Percentiles rank a stretch among this genome's conserved stretches.
Evolutionary conservation across 2,113 vertebrate species (phyloP).

Genomic region (Mustela nigripes): DNA sequence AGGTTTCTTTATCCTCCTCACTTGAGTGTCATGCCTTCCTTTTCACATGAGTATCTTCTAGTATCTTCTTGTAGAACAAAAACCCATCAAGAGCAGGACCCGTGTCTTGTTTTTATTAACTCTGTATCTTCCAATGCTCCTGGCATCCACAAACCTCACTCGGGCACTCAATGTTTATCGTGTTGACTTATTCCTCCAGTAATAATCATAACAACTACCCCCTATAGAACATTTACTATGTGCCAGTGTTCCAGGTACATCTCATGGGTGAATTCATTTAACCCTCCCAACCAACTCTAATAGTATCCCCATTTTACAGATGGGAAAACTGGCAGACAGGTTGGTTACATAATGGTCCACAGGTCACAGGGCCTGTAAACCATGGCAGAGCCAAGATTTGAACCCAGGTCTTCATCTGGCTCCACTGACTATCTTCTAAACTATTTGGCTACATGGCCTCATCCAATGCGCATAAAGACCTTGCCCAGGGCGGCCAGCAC

Average conservation of each 20-base stretch:
- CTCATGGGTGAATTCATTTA: background rate
- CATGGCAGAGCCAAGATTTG: background rate
- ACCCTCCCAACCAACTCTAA: background rate
- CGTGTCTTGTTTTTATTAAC: background rate
- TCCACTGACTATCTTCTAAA: background rate
- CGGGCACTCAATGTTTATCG: background rate
- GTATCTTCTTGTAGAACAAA: background rate
- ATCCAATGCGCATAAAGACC: background rate
- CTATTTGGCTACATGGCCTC: background rate
- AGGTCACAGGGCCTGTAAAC: background rate
- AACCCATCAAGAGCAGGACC: background rate
- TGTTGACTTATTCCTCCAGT: background rate
- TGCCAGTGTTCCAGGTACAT: background rate
- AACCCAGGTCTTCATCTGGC: background rate
- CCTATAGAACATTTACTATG: background rate
- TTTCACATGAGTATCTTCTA: background rate
- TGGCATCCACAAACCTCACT: background rate
- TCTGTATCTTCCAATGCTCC: background rate
- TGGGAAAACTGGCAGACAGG: background rate
- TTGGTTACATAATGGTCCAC: background rate
- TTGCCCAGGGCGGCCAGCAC: too few relatives aligned
- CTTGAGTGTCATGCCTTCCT: background rate
- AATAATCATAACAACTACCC: background rate
- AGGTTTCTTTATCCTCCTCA: background rate
- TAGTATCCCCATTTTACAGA: background rate